A percentile compares a stretch with the other conserved stretches of the same genome.
Conservation (phyloP, 2,797 vertebrate species). For the Moxostoma hubbsi region DNA sequence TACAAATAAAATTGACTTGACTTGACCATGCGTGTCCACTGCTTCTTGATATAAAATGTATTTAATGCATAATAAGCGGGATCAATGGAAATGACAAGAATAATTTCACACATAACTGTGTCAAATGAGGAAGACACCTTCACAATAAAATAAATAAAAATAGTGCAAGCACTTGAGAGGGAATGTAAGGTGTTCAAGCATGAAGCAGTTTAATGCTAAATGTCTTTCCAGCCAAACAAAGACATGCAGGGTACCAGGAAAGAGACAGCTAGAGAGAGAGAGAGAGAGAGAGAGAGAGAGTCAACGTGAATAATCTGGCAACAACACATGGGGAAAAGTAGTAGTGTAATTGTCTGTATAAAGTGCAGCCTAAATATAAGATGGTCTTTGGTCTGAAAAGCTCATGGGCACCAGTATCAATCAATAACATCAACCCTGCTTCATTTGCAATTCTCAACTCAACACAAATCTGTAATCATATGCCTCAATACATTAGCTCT, state of each 20-base stretch:
- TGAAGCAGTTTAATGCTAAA: conserved; percentile 26
- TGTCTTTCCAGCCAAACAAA: conserved; percentile 29
- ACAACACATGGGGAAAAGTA: conserved; percentile 28
- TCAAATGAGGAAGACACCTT: conserved; percentile 44
- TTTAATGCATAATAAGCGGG: neutral
- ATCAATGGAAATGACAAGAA: conserved; percentile 29
- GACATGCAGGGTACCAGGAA: neutral
- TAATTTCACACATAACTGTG: conserved; percentile 51
- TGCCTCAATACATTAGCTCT: conserved; percentile 62
- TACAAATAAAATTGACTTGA: too few species aligned
- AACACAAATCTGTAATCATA: conserved; percentile 36
- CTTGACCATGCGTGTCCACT: neutral
- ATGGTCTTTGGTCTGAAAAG: neutral
- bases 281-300: neutral
- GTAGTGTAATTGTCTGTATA: conserved; percentile 24
- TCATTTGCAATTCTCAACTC: conserved; percentile 18
- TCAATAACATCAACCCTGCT: conserved; percentile 2
- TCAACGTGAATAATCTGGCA: conserved; percentile 21
- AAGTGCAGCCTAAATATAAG: conserved; percentile 19
- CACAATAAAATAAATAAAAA: conserved; percentile 7
- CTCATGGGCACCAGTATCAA: neutral
- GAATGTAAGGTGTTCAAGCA: conserved; percentile 40
- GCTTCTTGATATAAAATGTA: neutral
- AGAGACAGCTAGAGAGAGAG: neutral
- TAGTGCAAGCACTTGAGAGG: conserved; percentile 33